phyloP scores from a whole-genome alignment of 2,888 invertebrate genomes.

The Branchinecta sandiegonensis region DNA sequence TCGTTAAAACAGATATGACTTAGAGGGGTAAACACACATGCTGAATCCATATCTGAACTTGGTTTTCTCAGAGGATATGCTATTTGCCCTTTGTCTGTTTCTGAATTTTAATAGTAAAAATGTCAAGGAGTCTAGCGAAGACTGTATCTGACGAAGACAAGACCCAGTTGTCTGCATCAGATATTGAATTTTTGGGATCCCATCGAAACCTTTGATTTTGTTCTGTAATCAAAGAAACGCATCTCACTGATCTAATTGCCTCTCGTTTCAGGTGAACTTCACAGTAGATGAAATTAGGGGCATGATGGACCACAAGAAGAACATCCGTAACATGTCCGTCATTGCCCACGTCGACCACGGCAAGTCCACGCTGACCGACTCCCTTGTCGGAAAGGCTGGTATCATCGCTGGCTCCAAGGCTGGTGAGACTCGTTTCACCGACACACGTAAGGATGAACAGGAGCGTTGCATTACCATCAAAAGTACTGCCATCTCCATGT shows the following conservation, averaged over 20 bases:
- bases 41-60: too few relatives aligned
- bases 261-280: conserved; percentile 79
- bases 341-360: conserved; percentile 99
- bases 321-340: conserved; percentile 99
- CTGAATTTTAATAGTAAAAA: too few relatives aligned
- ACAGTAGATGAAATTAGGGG: conserved; percentile 98
- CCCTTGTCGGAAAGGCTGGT: conserved; percentile 97
- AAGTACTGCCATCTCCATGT: conserved; percentile 99
- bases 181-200: too few relatives aligned
- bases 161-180: too few relatives aligned
- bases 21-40: too few relatives aligned
- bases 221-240: background rate
- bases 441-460: conserved; percentile 99
- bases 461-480: conserved; percentile 99
- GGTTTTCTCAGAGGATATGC: too few relatives aligned
- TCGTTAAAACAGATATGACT: too few relatives aligned
- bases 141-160: too few relatives aligned
- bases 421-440: conserved; percentile 97
- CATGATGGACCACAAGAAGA: conserved; percentile 99
- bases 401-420: conserved; percentile 98
- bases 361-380: conserved; percentile 98
- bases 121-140: too few relatives aligned
- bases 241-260: background rate
- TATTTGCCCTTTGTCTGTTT: too few relatives aligned
- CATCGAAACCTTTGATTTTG: too few relatives aligned